phyloP scores from a whole-genome alignment of 2,113 vertebrate genomes.

The Terrapene triunguis region DNA sequence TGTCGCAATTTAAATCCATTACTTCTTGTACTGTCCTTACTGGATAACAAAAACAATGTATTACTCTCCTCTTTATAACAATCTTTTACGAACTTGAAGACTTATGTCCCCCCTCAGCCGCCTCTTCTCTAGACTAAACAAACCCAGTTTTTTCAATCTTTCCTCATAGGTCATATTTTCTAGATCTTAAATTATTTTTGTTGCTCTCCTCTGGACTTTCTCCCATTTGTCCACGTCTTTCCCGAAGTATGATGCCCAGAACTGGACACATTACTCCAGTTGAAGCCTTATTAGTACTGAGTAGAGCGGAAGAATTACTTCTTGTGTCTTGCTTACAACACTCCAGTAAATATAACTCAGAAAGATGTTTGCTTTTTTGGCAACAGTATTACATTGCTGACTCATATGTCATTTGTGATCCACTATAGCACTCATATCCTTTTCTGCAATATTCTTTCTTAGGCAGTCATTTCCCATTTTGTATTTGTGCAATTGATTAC shows the following conservation, averaged over 20 bases:
- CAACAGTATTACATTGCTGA: background rate
- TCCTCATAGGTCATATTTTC: background rate
- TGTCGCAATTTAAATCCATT: background rate
- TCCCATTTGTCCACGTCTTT: background rate
- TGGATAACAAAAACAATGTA: background rate
- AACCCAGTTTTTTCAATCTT: background rate
- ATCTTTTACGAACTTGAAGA: background rate
- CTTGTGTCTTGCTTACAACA: rapidly evolving
- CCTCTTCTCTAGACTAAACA: background rate
- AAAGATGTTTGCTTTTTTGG: background rate
- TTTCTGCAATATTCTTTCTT: background rate
- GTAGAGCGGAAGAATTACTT: background rate
- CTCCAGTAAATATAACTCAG: too few species aligned
- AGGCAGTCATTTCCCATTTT: too few species aligned
- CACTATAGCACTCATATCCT: too few species aligned
- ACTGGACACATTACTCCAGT: rapidly evolving
- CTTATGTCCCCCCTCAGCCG: background rate
- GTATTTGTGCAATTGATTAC: background rate
- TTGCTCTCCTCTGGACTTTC: rapidly evolving
- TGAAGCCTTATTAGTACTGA: rapidly evolving
- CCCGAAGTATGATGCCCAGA: background rate
- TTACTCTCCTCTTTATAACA: background rate
- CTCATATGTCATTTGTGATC: background rate
- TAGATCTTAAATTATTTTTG: background rate
- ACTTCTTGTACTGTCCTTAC: background rate